These are phyloP conservation scores for Macrotis lagotis DNA, from an alignment of 2,113 vertebrate genomes.

Conservation along the genomic window DNA sequence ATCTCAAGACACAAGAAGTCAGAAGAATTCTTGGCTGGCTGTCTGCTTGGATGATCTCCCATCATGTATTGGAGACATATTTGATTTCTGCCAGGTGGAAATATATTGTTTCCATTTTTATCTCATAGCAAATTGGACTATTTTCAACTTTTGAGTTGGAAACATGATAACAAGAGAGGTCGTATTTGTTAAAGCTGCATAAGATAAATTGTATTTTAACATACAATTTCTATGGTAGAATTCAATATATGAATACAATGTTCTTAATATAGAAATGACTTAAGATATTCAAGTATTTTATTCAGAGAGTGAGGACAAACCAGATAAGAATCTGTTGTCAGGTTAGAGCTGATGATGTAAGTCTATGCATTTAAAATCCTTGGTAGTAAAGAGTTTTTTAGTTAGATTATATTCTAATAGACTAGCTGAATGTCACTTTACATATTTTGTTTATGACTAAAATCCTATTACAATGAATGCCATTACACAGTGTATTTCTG, in stretches of 20 bases:
- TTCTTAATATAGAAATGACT: conserved; percentile 27
- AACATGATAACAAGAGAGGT: not conserved
- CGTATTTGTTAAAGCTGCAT: not conserved
- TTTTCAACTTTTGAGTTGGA: conserved; percentile 23
- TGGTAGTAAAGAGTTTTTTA: not conserved
- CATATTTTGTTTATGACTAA: not conserved
- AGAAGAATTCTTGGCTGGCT: conserved; percentile 39
- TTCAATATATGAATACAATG: not conserved
- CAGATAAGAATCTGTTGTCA: not conserved
- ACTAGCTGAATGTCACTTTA: not conserved
- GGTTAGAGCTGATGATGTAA: conserved; percentile 34
- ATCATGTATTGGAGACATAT: not conserved
- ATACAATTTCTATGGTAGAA: conserved; percentile 10
- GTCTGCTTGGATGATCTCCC: conserved; percentile 9
- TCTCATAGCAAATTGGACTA: not conserved
- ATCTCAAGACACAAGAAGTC: conserved; percentile 28
- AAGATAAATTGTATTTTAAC: conserved; percentile 38
- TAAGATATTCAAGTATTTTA: not conserved
- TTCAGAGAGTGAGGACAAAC: conserved; percentile 25
- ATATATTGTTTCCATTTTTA: not conserved
- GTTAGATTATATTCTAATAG: conserved; percentile 8
- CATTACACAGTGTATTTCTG: conserved; percentile 20
- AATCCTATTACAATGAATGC: conserved; percentile 32
- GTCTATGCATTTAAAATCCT: conserved; percentile 37
- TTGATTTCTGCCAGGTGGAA: not conserved